Base-by-base conservation (phyloP, 2,888 invertebrate genomes). In the Hybos culiciformis region DNA sequence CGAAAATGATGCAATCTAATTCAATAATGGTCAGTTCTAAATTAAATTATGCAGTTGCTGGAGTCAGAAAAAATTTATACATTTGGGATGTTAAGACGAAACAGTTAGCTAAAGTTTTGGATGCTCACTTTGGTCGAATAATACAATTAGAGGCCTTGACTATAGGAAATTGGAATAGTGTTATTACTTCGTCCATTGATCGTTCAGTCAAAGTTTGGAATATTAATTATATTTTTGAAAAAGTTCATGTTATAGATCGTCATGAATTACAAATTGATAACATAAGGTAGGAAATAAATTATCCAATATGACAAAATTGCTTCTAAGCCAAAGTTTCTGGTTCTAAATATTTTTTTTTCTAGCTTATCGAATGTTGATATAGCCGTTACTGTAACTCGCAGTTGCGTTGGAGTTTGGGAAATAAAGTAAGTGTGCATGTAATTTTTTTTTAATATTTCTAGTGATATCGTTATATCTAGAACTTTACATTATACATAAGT, bases 121-220 rank as follows among this genome's bases (percentile, higher is more conserved):
- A 97, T 59, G 97, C 96, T 0, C 97, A 97, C 65, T 97, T 96
- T 55, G 96, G 93, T 0, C 72, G 97, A 46, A 96, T 97, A 11
- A 90, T 97, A 44, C 88, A 92, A 53, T 67, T 97, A 45, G 85
- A 85, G 52, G 80, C 92, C 0, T 68, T 96, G 31, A 87, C 85
- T 0, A 78, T 88, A 14, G 87, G 86, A 0, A 78, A 83, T 49
- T 91, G 91, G 91, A 91, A 91, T 62, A 87, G 86, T 61, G 81
- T 94, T 5, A 90, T 97, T 38, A 96, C 97, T 0, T 93, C 96
- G 0, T 96, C 96, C 0, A 93, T 97, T 39, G 97, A 98, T 65
- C 77, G 96, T 46, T 92, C 93, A 0, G 94, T 97, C 7, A 97
- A 97, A 72, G 92, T 96, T 5, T 97, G 97, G 97, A 97, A 97